Evolutionary conservation across 1,140 invertebrate genomes (phyloP), one percentile per base, ranked within the genome.

Genomic region (Pemphigus obesinymphae): DNA sequence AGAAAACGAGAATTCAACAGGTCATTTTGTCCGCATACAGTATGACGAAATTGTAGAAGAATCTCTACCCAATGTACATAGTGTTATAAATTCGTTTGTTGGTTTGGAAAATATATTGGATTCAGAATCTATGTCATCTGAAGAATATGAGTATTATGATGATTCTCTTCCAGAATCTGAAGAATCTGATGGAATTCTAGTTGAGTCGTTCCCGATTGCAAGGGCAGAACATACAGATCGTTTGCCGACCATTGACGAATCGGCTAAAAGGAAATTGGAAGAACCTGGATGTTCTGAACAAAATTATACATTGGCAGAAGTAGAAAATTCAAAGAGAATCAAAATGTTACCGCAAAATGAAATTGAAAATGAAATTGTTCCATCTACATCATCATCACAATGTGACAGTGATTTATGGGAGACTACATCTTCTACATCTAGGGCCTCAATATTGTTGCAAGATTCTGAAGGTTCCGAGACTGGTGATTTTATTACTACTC

Each of bases 201-300:
- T 3, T 40, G 37, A 40, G 37, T 10, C 10, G 37, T 40, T 40
- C 4, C 10, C 10, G 37, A 40, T 40, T 40, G 37, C 37, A 40
- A 40, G 4, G 4, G 37, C 10, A 5, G 37, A 5, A 5, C 4
- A 40, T 40, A 10, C 37, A 5, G 37, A n/a, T n/a, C 37, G 37
- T 5, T 15, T 48, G 45, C 13, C 11, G 45, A 48, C 11, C 7
- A 48, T n/a, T 23, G 66, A 70, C 40, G 53, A 78, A 55, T 58
- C 34, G 17, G 20, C 34, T 15, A 78, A 78, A 58, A 78, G 75
- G n/a, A 78, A 78, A 55, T 78, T 53, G 15, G 37, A 23, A 23
- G 73, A 76, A 34, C 7, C 50, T 58, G 50, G 34, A 40, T 34
- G 48, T 61, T 78, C 75, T 55, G n/a, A 61, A 26, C 13, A 23